phyloP scores from a whole-genome alignment of 1,140 invertebrate species.

The Drosophila busckii region DNA sequence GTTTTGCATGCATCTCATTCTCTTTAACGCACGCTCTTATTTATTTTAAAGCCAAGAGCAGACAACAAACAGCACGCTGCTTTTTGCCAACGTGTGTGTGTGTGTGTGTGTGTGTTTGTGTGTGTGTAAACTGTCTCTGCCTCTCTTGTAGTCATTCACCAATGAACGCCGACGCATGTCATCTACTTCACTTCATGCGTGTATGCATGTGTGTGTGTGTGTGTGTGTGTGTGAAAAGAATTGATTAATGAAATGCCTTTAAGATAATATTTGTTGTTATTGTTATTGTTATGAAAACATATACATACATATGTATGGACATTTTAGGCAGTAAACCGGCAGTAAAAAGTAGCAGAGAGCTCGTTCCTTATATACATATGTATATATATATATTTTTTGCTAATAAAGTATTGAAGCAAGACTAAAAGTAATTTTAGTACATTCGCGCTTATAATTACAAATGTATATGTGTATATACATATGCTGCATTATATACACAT shows the following conservation, averaged over 20 bases:
- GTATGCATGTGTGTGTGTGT: neutral
- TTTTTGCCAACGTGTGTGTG: neutral
- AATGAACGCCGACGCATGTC: slow-evolving; percentile 9
- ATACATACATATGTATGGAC: neutral
- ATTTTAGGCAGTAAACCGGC: neutral
- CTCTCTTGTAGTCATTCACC: slow-evolving; percentile 26
- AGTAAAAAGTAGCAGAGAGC: no score
- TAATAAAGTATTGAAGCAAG: neutral
- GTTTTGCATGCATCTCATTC: no score
- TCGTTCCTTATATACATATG: no score
- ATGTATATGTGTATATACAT: neutral
- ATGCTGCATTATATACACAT: neutral
- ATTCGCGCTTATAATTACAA: slow-evolving; percentile 8
- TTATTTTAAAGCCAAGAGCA: no score
- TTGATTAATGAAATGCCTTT: slow-evolving; percentile 21
- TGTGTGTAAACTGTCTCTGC: slow-evolving; percentile 27
- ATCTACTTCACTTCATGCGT: neutral
- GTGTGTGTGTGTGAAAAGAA: slow-evolving; percentile 7
- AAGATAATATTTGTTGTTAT: slow-evolving; percentile 4
- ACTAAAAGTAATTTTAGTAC: slow-evolving; percentile 4
- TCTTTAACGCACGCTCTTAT: no score
- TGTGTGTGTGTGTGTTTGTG: neutral
- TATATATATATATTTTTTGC: neutral
- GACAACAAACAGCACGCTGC: neutral
- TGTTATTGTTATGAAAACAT: slow-evolving; percentile 2